Conservation (phyloP, 2,113 vertebrate species). For the Tachysurus fulvidraco region DNA sequence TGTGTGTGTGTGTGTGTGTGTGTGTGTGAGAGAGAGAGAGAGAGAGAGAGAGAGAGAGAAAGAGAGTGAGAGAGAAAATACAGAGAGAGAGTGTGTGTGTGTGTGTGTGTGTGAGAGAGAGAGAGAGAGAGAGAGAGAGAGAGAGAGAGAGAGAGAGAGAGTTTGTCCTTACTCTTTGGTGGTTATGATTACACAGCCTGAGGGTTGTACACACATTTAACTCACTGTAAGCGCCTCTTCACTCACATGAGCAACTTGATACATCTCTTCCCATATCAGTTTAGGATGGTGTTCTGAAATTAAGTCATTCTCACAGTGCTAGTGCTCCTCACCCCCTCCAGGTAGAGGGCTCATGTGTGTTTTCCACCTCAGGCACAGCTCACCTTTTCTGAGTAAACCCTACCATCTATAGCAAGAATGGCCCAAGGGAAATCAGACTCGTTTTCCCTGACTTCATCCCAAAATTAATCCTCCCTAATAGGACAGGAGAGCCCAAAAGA, state of each 20-base stretch:
- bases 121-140: conserved; percentile 9
- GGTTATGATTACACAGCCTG: conserved; percentile 48
- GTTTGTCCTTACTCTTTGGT: conserved; percentile 35
- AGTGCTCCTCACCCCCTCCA: conserved; percentile 31
- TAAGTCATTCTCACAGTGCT: conserved; percentile 40
- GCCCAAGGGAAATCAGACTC: conserved; percentile 46
- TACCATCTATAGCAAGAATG: conserved; percentile 19
- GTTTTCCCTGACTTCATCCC: conserved; percentile 50
- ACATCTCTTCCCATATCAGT: conserved; percentile 40
- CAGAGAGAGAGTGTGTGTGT: too few relatives aligned
- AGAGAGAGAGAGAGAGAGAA: conserved; percentile 3
- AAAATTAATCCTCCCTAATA: conserved; percentile 50
- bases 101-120: too few relatives aligned
- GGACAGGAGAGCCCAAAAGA: conserved; percentile 38
- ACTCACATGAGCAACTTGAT: conserved; percentile 43
- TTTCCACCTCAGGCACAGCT: conserved; percentile 44
- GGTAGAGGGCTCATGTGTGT: conserved; percentile 34
- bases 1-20: conserved; percentile 29
- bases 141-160: not conserved
- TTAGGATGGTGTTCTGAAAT: conserved; percentile 48
- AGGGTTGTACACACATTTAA: conserved; percentile 34
- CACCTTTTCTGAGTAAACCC: conserved; percentile 39
- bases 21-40: not conserved
- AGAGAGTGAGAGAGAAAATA: not conserved
- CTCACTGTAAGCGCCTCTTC: not conserved